Evolutionary conservation across 2,797 vertebrate species (phyloP).

Genomic region (Rhinogobio ventralis): DNA sequence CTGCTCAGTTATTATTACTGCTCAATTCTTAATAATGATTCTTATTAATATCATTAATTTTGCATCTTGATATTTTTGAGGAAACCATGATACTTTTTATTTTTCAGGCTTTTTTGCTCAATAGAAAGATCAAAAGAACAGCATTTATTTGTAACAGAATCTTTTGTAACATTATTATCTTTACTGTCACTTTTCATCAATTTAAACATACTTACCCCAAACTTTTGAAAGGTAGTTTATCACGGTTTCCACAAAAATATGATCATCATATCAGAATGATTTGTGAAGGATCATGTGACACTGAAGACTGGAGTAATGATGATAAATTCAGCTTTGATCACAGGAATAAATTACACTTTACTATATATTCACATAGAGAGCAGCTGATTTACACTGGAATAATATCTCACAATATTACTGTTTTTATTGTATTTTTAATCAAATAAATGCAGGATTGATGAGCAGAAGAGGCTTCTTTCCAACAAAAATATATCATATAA

Average conservation of each 20-base stretch:
- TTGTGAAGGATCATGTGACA: too few species aligned
- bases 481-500: too few species aligned
- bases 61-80: background rate
- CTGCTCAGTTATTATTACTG: background rate
- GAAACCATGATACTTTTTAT: background rate
- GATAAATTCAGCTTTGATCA: too few species aligned
- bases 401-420: background rate
- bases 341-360: too few species aligned
- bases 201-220: background rate
- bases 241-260: background rate
- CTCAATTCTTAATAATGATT: background rate
- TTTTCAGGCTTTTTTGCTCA: background rate
- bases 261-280: background rate
- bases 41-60: background rate
- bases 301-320: too few species aligned
- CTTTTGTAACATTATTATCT: too few species aligned
- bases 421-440: background rate
- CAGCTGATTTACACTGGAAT: too few species aligned
- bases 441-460: background rate
- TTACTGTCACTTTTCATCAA: background rate
- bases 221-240: background rate
- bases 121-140: background rate
- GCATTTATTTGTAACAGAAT: background rate
- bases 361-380: too few species aligned
- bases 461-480: background rate